Conservation (phyloP, 2,888 invertebrate genomes). For the Caenorhabditis doughertyi region DNA sequence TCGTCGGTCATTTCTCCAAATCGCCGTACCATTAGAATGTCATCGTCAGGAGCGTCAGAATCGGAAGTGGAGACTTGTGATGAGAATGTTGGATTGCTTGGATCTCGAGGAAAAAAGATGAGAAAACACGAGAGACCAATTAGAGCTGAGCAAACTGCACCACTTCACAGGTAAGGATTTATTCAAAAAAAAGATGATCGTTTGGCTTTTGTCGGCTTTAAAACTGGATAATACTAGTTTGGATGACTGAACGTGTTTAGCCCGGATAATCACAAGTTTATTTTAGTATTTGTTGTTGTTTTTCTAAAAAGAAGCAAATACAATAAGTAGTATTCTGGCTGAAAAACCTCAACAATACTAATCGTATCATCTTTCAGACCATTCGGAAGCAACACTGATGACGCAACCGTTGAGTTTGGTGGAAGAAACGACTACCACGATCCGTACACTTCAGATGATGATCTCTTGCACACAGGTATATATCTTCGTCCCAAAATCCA, state of each 20-base stretch:
- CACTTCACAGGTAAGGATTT: constrained; percentile 52
- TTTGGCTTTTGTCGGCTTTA: background rate
- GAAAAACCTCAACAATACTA: too few species aligned
- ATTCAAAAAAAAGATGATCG: background rate
- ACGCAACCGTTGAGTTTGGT: constrained; percentile 61
- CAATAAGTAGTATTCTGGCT: too few species aligned
- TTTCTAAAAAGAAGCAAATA: too few species aligned
- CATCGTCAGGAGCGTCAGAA: constrained; percentile 66
- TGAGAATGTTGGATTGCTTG: constrained; percentile 67
- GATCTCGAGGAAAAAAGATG: constrained; percentile 34
- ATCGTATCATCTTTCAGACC: constrained; percentile 63
- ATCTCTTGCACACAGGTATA: constrained; percentile 62
- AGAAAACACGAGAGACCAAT: constrained; percentile 29
- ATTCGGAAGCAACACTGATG: constrained; percentile 56
- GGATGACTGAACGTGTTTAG: too few species aligned
- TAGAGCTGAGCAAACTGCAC: constrained; percentile 50
- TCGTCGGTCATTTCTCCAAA: constrained; percentile 58
- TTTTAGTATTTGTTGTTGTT: too few species aligned
- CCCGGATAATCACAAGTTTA: too few species aligned
- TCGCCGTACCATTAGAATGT: constrained; percentile 54
- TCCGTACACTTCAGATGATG: constrained; percentile 74
- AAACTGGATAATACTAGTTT: too few species aligned
- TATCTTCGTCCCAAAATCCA: background rate
- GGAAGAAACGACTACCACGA: constrained; percentile 54
- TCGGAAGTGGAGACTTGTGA: constrained; percentile 67